Percentiles rank a stretch among this genome's conserved stretches.
Evolutionary conservation across 2,888 invertebrate species (phyloP).

Genomic region (Tortricodes alternella): DNA sequence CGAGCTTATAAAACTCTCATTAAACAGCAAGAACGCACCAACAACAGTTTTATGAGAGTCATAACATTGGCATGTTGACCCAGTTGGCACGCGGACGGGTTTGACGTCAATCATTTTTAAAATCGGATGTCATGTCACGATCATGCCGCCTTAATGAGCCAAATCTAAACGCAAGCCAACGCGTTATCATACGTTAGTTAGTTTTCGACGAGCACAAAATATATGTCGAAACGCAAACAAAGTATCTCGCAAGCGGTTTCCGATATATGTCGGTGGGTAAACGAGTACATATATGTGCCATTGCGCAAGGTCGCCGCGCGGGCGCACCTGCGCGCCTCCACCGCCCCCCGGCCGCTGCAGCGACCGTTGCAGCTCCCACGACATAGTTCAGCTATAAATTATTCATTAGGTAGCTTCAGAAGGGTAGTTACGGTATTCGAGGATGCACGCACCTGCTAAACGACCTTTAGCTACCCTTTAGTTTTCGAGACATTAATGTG

Average conservation of each 20-base stretch:
- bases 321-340: constrained; percentile 59
- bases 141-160: constrained; percentile 36
- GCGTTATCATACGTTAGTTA: background rate
- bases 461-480: constrained; percentile 39
- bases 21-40: constrained; percentile 40
- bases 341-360: constrained; percentile 53
- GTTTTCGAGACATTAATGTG: constrained; percentile 33
- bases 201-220: constrained; percentile 42
- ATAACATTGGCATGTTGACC: constrained; percentile 77
- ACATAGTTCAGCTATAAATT: constrained; percentile 52
- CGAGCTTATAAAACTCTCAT: constrained; percentile 48
- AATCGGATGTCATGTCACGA: constrained; percentile 42
- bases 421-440: constrained; percentile 55
- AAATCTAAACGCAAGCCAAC: background rate
- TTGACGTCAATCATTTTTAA: constrained; percentile 64
- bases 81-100: constrained; percentile 64
- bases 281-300: constrained; percentile 64
- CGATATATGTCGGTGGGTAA: constrained; percentile 65
- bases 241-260: constrained; percentile 71
- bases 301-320: constrained; percentile 75
- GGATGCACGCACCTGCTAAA: constrained; percentile 49
- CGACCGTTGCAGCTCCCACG: constrained; percentile 71
- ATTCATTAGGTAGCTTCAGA: constrained; percentile 53
- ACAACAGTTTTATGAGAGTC: constrained; percentile 58
- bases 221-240: constrained; percentile 63